These are phyloP conservation scores for Bungarus multicinctus DNA, from an alignment of 2,113 vertebrate genomes.

Conservation along the genomic window DNA sequence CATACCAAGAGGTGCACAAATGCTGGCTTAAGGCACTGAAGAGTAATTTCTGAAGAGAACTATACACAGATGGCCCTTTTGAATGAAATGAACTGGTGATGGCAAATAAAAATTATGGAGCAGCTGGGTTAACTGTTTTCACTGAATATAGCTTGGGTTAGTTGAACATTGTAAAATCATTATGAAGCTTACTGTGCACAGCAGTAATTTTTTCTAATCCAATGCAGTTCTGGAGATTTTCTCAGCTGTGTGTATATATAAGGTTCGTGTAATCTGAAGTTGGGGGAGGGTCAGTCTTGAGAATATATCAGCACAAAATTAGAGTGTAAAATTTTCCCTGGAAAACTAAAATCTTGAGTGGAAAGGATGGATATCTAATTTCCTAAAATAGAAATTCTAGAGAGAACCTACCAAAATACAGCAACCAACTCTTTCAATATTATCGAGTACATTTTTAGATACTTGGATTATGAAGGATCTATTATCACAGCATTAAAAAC, in stretches of 20 bases:
- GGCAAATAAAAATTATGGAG: background rate
- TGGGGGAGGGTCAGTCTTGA: background rate
- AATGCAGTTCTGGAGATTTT: background rate
- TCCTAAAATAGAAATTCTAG: background rate
- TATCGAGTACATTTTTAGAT: background rate
- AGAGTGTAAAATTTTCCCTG: background rate
- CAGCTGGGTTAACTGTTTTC: background rate
- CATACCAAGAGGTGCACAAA: background rate
- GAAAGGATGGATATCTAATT: background rate
- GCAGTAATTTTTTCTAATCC: background rate
- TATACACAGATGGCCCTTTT: background rate
- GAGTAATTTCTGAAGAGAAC: background rate
- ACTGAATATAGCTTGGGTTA: background rate
- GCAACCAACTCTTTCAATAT: background rate
- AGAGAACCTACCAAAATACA: background rate
- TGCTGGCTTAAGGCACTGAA: background rate
- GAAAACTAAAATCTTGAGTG: background rate
- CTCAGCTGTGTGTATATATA: too few relatives aligned
- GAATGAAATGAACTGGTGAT: background rate
- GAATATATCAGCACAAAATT: background rate
- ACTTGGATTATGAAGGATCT: background rate
- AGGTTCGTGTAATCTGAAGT: background rate
- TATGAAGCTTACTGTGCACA: background rate
- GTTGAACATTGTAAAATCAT: background rate
- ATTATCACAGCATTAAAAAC: background rate